phyloP scores from a whole-genome alignment of 2,797 vertebrate genomes.

The Tadarida brasiliensis region DNA sequence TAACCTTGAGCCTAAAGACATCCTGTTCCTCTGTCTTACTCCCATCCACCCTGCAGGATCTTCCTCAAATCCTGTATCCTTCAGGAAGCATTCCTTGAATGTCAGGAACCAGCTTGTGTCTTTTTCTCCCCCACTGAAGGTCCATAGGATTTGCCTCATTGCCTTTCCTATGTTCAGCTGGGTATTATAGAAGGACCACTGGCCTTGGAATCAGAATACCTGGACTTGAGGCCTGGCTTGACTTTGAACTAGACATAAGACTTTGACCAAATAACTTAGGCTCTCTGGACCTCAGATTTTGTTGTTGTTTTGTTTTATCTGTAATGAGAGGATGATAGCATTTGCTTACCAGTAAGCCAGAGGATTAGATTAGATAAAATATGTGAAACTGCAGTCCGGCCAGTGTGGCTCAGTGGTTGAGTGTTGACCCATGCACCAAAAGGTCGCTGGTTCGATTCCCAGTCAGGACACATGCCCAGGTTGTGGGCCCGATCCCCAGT shows the following conservation, averaged over 20 bases:
- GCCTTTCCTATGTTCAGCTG: neutral
- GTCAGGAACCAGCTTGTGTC: neutral
- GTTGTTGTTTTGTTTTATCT: neutral
- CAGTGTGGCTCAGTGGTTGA: too few species aligned
- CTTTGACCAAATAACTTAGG: neutral
- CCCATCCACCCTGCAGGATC: neutral
- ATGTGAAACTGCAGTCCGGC: too few species aligned
- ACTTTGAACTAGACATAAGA: neutral
- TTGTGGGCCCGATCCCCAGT: too few species aligned
- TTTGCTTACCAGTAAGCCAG: slow-evolving; percentile 27
- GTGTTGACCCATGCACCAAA: too few species aligned
- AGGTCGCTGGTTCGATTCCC: too few species aligned
- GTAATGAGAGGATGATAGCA: neutral
- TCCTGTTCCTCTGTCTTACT: neutral
- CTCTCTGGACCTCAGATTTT: slow-evolving; percentile 32
- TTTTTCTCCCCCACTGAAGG: neutral
- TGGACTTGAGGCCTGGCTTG: neutral
- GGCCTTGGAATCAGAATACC: neutral
- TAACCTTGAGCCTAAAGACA: neutral
- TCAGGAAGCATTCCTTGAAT: neutral
- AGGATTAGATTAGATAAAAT: slow-evolving; percentile 63
- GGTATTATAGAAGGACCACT: neutral
- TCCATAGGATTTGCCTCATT: neutral
- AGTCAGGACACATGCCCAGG: too few species aligned
- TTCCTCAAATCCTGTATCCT: neutral